phyloP scores from a whole-genome alignment of 2,888 invertebrate species.

The Troglohyphantes excavatus region DNA sequence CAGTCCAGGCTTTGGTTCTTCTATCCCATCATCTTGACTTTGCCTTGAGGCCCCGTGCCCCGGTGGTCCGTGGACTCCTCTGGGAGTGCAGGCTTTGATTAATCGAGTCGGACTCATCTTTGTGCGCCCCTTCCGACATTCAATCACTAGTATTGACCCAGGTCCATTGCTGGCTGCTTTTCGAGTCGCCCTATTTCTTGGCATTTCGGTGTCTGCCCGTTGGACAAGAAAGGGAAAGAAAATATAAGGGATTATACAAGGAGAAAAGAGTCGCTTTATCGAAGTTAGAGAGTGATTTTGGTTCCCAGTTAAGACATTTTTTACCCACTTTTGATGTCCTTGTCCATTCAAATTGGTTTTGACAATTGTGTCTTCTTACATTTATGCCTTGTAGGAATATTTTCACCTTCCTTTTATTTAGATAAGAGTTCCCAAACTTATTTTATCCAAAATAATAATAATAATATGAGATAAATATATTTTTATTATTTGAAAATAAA shows the following conservation, averaged over 20 bases:
- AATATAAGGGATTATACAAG: constrained; percentile 43
- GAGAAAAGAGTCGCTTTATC: neutral
- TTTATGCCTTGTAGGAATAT: no score
- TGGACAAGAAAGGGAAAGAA: constrained; percentile 29
- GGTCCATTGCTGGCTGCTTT: constrained; percentile 66
- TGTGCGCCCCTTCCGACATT: constrained; percentile 79
- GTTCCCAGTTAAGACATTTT: no score
- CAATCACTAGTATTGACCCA: constrained; percentile 79
- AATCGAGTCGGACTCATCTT: constrained; percentile 77
- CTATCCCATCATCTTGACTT: constrained; percentile 77
- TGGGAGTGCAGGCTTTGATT: constrained; percentile 76
- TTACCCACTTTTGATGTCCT: no score
- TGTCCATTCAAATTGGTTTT: no score
- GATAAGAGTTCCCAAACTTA: no score
- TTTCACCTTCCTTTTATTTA: no score
- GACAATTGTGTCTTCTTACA: no score
- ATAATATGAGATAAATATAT: no score
- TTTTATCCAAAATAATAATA: no score
- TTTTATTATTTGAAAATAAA: no score
- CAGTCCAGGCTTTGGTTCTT: constrained; percentile 50
- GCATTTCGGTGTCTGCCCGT: constrained; percentile 27
- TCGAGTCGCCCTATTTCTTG: constrained; percentile 16
- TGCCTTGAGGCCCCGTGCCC: constrained; percentile 68
- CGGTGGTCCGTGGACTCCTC: constrained; percentile 52
- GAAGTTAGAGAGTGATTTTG: no score